Evolutionary conservation across 2,797 vertebrate genomes (phyloP).

Genomic region (Tokudaia muenninki): DNA sequence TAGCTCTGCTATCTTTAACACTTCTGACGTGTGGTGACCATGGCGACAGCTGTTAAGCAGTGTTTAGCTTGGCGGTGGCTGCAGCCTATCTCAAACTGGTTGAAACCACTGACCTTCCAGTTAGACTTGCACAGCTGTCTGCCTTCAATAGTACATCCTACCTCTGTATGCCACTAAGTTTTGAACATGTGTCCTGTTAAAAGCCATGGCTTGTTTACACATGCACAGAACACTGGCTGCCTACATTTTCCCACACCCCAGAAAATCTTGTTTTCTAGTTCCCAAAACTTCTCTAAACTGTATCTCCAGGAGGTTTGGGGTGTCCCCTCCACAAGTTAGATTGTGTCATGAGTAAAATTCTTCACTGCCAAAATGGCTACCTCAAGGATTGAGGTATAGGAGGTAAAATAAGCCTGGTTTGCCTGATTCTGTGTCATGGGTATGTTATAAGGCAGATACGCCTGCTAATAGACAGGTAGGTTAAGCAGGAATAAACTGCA

Average conservation of each 20-base stretch:
- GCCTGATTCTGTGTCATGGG: background rate
- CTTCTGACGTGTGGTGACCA: background rate
- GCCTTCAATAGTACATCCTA: background rate
- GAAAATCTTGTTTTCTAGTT: background rate
- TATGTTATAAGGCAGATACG: background rate
- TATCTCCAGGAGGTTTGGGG: background rate
- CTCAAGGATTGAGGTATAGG: background rate
- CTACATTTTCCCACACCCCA: background rate
- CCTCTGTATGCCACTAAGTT: background rate
- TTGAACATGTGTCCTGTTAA: background rate
- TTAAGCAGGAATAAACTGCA: background rate
- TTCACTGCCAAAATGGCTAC: background rate
- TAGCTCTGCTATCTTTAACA: background rate
- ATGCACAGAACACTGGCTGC: background rate
- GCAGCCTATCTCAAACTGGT: background rate
- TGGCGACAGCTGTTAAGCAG: conserved; percentile 22
- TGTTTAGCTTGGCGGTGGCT: background rate
- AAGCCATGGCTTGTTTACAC: background rate
- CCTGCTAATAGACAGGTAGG: background rate
- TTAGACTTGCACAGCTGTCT: background rate
- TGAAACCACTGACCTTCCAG: background rate
- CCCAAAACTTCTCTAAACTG: background rate
- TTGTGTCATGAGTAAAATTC: background rate
- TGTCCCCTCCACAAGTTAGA: background rate
- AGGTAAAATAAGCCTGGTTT: background rate